A percentile compares a stretch with the other conserved stretches of the same genome.
Conservation (phyloP, 2,797 vertebrate species). For the Cryptoblepharus egeriae region DNA sequence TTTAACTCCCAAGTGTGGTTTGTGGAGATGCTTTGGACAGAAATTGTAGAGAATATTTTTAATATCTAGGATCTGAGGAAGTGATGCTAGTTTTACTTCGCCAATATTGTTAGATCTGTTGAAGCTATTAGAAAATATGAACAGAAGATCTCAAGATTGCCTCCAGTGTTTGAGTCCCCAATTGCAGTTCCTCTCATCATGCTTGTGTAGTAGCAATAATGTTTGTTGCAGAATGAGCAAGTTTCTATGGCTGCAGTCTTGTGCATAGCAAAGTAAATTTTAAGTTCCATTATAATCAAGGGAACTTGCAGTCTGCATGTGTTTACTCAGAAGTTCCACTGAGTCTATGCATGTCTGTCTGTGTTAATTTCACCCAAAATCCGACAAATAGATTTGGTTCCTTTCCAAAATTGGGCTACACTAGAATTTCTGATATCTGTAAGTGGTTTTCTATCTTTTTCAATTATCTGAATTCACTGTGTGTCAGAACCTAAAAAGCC, state of each 20-base stretch:
- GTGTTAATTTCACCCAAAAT: background rate
- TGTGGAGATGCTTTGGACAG: conserved; percentile 2
- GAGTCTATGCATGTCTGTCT: background rate
- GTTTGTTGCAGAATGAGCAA: conserved; percentile 10
- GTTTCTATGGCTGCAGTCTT: background rate
- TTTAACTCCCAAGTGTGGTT: background rate
- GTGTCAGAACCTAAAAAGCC: background rate
- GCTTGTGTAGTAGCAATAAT: conserved; percentile 15
- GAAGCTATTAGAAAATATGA: conserved; percentile 15
- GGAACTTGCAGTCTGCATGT: background rate
- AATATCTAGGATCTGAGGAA: conserved; percentile 16
- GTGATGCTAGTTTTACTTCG: conserved; percentile 16
- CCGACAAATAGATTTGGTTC: conserved; percentile 14
- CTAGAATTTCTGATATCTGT: background rate
- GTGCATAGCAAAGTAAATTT: background rate
- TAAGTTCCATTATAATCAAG: background rate
- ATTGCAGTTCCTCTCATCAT: background rate
- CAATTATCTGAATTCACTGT: conserved; percentile 1
- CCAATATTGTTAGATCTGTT: conserved; percentile 12
- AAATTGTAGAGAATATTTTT: background rate
- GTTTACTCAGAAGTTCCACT: background rate
- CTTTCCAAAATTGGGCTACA: conserved; percentile 3
- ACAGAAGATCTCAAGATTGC: conserved; percentile 11
- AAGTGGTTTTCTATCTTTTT: background rate
- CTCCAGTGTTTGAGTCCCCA: background rate